Evolutionary conservation across 2,797 vertebrate genomes (phyloP), one percentile per base, ranked within the genome.

Genomic region (Cottoperca gobio): DNA sequence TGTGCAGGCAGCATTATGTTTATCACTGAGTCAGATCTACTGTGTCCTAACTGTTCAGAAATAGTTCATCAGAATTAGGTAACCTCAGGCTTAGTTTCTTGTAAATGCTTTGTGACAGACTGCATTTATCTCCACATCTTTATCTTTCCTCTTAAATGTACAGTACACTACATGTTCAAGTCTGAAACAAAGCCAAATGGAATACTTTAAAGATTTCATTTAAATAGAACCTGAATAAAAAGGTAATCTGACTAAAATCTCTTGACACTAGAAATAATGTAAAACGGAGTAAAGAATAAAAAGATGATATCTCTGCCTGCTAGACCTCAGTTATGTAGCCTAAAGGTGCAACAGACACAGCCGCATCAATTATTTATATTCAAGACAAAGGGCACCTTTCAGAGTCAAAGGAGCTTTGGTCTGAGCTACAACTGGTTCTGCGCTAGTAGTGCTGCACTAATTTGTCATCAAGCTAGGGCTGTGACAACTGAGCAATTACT

Each of bases 401-500:
- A 84, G 82, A 90, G 79, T 82, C 78, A 75, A 76, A 86, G 73
- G 79, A 86, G 88, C 78, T 81, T 88, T 82, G 81, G 85, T 85
- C 71, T 80, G 85, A 87, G 89, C 86, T 73, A 82, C 48, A 76
- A 81, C 69, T 65, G 70, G 80, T 70, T 83, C 87, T 82, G 82
- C 77, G 78, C 69, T 82, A 72, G 71, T 70, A 49, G 46, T 88
- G 75, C 87, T 88, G 84, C 91, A 92, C 90, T 94, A 92, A 93
- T 94, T 92, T 92, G 90, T 94, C 92, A 93, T 88, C 90, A 87
- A 87, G 75, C 84, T 73, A 43, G 72, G 61, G 82, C 81, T 84
- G 76, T 93, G 89, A 94, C 93, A 93, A 87, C 90, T 91, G 86
- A 93, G 92, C 91, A 91, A 93, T 94, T 92, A 91, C 90, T 88